These are phyloP conservation scores for Paralichthys olivaceus DNA, from an alignment of 2,113 vertebrate species.

Conservation along the genomic window DNA sequence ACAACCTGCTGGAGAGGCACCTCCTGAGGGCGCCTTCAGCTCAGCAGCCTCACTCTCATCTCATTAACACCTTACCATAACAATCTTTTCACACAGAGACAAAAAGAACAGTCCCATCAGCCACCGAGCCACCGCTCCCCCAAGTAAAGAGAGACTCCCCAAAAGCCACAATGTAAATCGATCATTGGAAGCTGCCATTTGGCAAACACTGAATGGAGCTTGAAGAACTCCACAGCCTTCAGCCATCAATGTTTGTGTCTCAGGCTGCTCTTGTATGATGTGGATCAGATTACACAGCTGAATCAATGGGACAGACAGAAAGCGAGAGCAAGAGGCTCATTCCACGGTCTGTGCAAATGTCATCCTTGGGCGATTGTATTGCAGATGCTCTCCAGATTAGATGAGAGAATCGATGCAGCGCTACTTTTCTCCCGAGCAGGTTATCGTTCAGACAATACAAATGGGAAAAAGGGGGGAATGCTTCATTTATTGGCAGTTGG, in stretches of 20 bases:
- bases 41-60: not conserved
- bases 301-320: slow-evolving; percentile 61
- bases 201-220: slow-evolving; percentile 31
- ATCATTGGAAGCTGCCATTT: slow-evolving; percentile 19
- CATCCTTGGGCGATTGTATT: slow-evolving; percentile 42
- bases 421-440: slow-evolving; percentile 26
- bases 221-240: slow-evolving; percentile 12
- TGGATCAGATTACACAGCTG: slow-evolving; percentile 33
- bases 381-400: slow-evolving; percentile 63
- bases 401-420: slow-evolving; percentile 59
- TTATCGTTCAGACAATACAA: slow-evolving; percentile 48
- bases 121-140: not conserved
- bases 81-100: not conserved
- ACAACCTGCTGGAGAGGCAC: not conserved
- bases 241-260: slow-evolving; percentile 25
- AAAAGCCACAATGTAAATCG: not conserved
- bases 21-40: not conserved
- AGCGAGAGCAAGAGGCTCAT: slow-evolving; percentile 46
- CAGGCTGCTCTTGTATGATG: slow-evolving; percentile 17
- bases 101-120: not conserved
- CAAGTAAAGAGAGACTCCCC: not conserved
- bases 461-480: slow-evolving; percentile 22
- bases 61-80: not conserved
- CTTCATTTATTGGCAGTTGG: not conserved
- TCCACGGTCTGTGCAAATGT: slow-evolving; percentile 53